phyloP scores from a whole-genome alignment of 2,113 vertebrate genomes.

The Neotragus pygmaeus region DNA sequence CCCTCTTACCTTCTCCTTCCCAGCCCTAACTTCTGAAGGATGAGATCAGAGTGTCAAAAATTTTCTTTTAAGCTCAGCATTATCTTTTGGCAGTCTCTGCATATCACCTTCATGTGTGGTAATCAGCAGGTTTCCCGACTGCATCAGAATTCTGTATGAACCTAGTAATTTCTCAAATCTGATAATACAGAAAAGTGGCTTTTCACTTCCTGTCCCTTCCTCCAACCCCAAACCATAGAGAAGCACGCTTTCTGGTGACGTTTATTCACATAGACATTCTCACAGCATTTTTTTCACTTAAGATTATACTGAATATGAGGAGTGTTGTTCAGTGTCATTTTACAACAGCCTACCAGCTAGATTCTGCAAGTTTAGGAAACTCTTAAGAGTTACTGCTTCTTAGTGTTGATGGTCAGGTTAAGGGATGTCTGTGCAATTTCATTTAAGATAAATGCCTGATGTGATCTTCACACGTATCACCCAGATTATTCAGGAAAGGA shows the following conservation, averaged over 20 bases:
- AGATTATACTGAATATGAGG: not conserved
- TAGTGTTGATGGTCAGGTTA: not conserved
- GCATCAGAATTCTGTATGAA: slow-evolving; percentile 14
- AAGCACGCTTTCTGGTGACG: slow-evolving; percentile 53
- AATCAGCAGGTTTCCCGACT: slow-evolving; percentile 39
- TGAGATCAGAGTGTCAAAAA: not conserved
- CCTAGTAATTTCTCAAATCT: slow-evolving; percentile 54
- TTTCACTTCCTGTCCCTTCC: slow-evolving; percentile 64
- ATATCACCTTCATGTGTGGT: slow-evolving; percentile 24
- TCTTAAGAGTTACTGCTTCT: not conserved
- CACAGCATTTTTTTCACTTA: not conserved
- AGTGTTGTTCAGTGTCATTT: not conserved
- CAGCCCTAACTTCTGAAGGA: not conserved
- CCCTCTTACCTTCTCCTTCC: not conserved
- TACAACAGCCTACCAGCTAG: not conserved
- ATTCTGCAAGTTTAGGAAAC: not conserved
- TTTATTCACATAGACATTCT: slow-evolving; percentile 34
- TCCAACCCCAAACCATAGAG: slow-evolving; percentile 62
- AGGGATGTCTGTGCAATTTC: not conserved
- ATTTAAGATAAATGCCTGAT: not conserved
- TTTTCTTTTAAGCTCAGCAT: not conserved
- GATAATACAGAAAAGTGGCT: slow-evolving; percentile 56
- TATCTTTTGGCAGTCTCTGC: slow-evolving; percentile 16
- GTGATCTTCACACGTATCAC: not conserved
- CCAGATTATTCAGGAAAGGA: not conserved